A percentile compares a stretch with the other conserved stretches of the same genome.
Evolutionary conservation across 2,113 vertebrate species (phyloP).

Genomic region (Nannobrachium achirus): DNA sequence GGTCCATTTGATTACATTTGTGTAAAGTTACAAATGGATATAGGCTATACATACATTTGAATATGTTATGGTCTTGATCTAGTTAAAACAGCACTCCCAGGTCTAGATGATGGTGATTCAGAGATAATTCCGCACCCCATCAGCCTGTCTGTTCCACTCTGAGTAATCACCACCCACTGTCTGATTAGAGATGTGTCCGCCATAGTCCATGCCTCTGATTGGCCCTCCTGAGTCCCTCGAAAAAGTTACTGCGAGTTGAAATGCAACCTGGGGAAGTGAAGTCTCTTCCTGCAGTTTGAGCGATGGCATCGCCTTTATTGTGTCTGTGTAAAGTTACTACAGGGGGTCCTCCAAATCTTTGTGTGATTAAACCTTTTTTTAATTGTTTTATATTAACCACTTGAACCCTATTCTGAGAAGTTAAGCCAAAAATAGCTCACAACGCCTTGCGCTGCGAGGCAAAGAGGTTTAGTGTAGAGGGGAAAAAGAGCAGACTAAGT

Average conservation of each 20-base stretch:
- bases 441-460: no score
- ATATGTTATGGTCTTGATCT: not conserved
- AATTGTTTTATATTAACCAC: no score
- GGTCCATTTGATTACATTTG: no score
- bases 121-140: conserved; percentile 6
- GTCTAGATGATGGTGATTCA: conserved; percentile 16
- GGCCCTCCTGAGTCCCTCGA: conserved; percentile 37
- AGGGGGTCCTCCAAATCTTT: no score
- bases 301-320: conserved; percentile 47
- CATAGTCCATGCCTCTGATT: conserved; percentile 30
- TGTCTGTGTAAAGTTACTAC: not conserved
- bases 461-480: no score
- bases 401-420: no score
- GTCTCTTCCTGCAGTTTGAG: conserved; percentile 32
- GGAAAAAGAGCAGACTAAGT: no score
- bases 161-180: conserved; percentile 29
- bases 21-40: no score
- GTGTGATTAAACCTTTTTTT: no score
- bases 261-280: conserved; percentile 26
- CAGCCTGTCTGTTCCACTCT: conserved; percentile 19
- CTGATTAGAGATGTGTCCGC: conserved; percentile 48
- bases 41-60: no score
- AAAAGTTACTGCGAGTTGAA: conserved; percentile 18
- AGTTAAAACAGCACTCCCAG: conserved; percentile 20
- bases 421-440: no score